Evolutionary conservation across 2,888 invertebrate genomes (phyloP).

Genomic region (Chrysolina americana): DNA sequence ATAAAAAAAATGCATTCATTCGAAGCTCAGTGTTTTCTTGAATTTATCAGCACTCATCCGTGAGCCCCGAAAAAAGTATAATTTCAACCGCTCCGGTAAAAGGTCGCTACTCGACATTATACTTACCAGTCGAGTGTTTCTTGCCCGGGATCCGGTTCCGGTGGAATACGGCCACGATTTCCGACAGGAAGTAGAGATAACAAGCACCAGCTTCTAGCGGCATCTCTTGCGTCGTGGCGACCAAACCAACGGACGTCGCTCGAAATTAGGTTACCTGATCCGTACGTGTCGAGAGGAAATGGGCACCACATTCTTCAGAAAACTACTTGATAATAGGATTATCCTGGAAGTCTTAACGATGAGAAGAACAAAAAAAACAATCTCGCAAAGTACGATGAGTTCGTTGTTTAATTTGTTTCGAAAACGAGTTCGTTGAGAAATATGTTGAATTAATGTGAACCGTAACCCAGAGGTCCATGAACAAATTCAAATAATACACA

Average conservation of each 20-base stretch:
- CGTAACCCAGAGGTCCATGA: too few species aligned
- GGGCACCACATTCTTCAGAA: constrained; percentile 45
- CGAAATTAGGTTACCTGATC: constrained; percentile 58
- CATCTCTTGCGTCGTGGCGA: constrained; percentile 48
- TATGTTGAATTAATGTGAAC: too few species aligned
- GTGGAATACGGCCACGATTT: constrained; percentile 51
- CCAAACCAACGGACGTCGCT: constrained; percentile 51
- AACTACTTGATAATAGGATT: constrained; percentile 44
- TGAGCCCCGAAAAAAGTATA: background rate
- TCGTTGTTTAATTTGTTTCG: background rate
- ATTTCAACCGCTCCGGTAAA: background rate
- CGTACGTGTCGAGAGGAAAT: constrained; percentile 54
- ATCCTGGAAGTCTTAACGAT: constrained; percentile 38
- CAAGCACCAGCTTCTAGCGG: constrained; percentile 38
- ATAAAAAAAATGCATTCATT: too few species aligned
- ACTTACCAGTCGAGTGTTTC: constrained; percentile 29
- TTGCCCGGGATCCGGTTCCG: constrained; percentile 48
- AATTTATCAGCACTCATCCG: too few species aligned
- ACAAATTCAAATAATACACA: too few species aligned
- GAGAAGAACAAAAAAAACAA: constrained; percentile 27
- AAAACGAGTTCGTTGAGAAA: background rate
- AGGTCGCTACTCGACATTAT: background rate
- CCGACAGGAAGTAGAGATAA: constrained; percentile 49
- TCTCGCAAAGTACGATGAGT: constrained; percentile 1
- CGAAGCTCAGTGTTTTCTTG: too few species aligned